Conservation (phyloP, 2,888 invertebrate genomes). For the Callyntrura guangdongensis region DNA sequence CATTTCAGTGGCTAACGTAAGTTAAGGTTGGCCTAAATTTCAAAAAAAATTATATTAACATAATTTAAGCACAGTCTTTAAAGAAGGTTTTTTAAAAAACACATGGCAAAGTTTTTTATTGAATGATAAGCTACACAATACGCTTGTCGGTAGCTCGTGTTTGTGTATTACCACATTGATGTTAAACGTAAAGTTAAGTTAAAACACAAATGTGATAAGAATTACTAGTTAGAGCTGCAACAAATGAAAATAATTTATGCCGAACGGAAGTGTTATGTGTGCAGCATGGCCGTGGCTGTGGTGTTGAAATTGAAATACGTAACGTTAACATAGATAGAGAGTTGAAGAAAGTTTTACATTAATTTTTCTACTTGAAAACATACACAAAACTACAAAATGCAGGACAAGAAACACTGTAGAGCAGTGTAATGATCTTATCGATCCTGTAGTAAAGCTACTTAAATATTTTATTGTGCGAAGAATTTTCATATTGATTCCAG, state of each 20-base stretch:
- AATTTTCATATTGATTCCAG: conserved; percentile 80
- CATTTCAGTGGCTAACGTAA: conserved; percentile 30
- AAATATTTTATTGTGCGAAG: background rate
- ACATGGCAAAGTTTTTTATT: conserved; percentile 67
- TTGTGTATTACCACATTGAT: background rate
- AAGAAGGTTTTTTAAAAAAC: conserved; percentile 68
- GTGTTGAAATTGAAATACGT: too few relatives aligned
- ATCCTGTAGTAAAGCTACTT: background rate
- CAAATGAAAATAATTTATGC: too few relatives aligned
- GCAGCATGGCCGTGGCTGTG: too few relatives aligned
- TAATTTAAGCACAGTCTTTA: conserved; percentile 74
- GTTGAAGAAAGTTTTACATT: conserved; percentile 32
- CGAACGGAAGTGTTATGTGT: background rate
- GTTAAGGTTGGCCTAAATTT: background rate
- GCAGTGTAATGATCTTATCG: too few relatives aligned
- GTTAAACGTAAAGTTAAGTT: conserved; percentile 16
- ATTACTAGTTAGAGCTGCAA: background rate
- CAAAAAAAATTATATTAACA: background rate
- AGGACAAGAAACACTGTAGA: too few relatives aligned
- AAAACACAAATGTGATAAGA: background rate
- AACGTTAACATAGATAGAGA: conserved; percentile 8
- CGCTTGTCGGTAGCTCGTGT: background rate
- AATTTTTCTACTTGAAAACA: background rate
- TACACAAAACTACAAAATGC: background rate
- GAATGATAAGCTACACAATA: background rate